phyloP scores from a whole-genome alignment of 2,888 invertebrate species.

The Chymomyza caudatula region DNA sequence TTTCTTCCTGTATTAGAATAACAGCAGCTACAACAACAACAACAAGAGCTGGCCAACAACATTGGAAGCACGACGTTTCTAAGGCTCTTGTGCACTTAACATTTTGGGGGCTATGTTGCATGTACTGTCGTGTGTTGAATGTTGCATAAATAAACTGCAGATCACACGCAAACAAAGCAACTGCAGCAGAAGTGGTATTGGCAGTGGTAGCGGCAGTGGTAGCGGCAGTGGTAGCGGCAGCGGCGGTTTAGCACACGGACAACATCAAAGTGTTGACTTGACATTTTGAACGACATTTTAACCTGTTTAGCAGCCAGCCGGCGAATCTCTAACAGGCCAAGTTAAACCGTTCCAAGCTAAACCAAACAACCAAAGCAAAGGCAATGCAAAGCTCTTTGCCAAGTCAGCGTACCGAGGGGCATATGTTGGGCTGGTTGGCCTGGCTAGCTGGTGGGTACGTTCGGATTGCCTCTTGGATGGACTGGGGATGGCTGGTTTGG shows the following conservation, averaged over 20 bases:
- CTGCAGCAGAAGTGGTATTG: slow-evolving; percentile 10
- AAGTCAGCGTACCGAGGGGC: slow-evolving; percentile 37
- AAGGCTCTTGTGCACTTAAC: slow-evolving; percentile 53
- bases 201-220: background rate
- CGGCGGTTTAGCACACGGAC: slow-evolving; percentile 48
- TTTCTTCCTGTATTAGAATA: slow-evolving; percentile 52
- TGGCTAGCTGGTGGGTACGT: slow-evolving; percentile 20
- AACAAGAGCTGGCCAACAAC: slow-evolving; percentile 10
- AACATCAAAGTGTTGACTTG: slow-evolving; percentile 74
- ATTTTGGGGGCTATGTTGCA: slow-evolving; percentile 67
- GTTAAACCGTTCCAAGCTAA: slow-evolving; percentile 6
- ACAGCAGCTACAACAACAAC: slow-evolving; percentile 12
- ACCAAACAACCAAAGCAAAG: slow-evolving; percentile 24
- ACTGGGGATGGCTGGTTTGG: slow-evolving; percentile 39
- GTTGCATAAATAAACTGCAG: slow-evolving; percentile 71
- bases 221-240: slow-evolving; percentile 15
- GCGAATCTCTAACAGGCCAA: slow-evolving; percentile 24
- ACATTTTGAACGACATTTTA: slow-evolving; percentile 74
- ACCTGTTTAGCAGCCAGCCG: slow-evolving; percentile 64
- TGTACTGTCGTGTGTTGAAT: slow-evolving; percentile 71
- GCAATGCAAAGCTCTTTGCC: slow-evolving; percentile 62
- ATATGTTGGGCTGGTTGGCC: background rate
- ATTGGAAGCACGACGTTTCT: slow-evolving; percentile 49
- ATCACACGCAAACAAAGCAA: slow-evolving; percentile 69
- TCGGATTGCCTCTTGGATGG: too few relatives aligned